Percentiles rank a stretch among this genome's conserved stretches.
These are phyloP conservation scores for Entomobrya proxima DNA, from an alignment of 2,888 invertebrate species.

Conservation along the genomic window DNA sequence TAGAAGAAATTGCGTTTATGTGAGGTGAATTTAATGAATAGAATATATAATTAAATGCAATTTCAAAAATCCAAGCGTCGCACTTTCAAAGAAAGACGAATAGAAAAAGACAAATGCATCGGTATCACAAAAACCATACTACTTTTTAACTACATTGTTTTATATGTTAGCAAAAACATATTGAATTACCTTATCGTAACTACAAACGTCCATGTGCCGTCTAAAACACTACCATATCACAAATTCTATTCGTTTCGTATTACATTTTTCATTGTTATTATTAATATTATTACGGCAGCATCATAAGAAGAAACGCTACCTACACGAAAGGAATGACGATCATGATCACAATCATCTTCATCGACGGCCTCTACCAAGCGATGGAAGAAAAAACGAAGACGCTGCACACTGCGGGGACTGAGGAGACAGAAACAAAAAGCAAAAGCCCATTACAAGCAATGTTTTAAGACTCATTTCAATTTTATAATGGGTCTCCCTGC, in stretches of 20 bases:
- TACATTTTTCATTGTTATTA: conserved; percentile 34
- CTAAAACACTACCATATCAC: conserved; percentile 51
- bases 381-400: conserved; percentile 6
- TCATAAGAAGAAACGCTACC: neutral
- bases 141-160: conserved; percentile 46
- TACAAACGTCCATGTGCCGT: conserved; percentile 36
- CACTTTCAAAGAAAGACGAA: conserved; percentile 29
- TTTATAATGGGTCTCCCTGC: conserved; percentile 68
- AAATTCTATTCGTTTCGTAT: conserved; percentile 40
- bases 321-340: conserved; percentile 11
- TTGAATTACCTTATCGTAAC: conserved; percentile 60
- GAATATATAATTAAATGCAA: conserved; percentile 58
- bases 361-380: neutral
- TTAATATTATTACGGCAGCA: conserved; percentile 31
- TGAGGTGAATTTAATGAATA: conserved; percentile 52
- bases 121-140: conserved; percentile 2
- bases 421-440: conserved; percentile 54
- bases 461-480: conserved; percentile 65
- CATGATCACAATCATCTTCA: neutral
- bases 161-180: conserved; percentile 56
- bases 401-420: neutral
- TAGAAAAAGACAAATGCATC: neutral
- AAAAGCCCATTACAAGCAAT: conserved; percentile 50
- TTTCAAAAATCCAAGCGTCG: conserved; percentile 46
- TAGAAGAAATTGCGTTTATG: conserved; percentile 2